These are phyloP conservation scores for Bombus haemorrhoidalis DNA, from an alignment of 1,140 invertebrate genomes.

Conservation along the genomic window DNA sequence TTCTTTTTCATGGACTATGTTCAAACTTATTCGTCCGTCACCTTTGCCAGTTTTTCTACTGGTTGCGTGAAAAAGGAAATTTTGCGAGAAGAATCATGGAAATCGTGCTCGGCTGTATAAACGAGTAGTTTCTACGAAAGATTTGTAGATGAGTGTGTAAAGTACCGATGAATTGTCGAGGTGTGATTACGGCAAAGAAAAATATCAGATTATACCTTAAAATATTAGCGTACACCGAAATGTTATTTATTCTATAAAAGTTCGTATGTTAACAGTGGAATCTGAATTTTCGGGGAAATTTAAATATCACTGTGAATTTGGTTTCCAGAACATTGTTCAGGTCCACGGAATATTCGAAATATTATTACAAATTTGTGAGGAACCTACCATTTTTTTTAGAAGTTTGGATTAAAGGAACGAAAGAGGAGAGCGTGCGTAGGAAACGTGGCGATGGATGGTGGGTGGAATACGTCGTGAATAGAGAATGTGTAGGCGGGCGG, in stretches of 20 bases:
- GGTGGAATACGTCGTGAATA: conserved; percentile 40
- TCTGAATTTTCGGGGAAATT: neutral
- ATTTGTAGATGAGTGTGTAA: too few relatives aligned
- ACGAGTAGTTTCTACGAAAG: too few relatives aligned
- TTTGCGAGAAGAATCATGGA: too few relatives aligned
- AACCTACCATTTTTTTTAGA: neutral
- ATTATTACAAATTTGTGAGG: neutral
- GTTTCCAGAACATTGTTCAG: neutral
- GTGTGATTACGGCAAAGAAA: too few relatives aligned
- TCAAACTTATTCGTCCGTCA: too few relatives aligned
- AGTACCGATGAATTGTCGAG: too few relatives aligned
- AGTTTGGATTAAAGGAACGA: neutral
- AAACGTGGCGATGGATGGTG: conserved; percentile 49
- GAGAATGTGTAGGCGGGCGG: conserved; percentile 3
- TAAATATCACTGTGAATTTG: neutral
- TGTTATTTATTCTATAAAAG: neutral
- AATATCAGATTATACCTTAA: too few relatives aligned
- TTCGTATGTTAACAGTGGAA: neutral
- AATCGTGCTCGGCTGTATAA: too few relatives aligned
- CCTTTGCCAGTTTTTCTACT: too few relatives aligned
- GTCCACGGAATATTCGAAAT: neutral
- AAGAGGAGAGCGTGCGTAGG: conserved; percentile 18
- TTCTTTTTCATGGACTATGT: neutral
- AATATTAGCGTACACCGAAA: too few relatives aligned
- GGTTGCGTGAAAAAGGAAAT: too few relatives aligned